A percentile compares a stretch with the other conserved stretches of the same genome.
These are phyloP conservation scores for Pelobates cultripes DNA, from an alignment of 2,797 vertebrate species.

Conservation along the genomic window DNA sequence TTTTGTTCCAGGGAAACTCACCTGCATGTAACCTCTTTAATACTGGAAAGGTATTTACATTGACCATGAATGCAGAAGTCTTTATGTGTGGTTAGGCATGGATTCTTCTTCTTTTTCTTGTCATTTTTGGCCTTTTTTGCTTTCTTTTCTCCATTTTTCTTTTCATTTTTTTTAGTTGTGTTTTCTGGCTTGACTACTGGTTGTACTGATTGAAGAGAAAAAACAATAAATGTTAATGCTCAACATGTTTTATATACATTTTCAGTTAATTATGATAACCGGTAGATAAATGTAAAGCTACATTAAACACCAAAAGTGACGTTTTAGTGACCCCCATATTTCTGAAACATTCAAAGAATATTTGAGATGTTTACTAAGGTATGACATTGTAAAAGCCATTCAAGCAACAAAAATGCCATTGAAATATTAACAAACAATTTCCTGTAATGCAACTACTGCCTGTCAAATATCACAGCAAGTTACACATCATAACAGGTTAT, in stretches of 20 bases:
- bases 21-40: conserved; percentile 70
- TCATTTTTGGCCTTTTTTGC: conserved; percentile 32
- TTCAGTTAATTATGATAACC: too few species aligned
- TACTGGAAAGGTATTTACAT: conserved; percentile 68
- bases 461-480: not conserved
- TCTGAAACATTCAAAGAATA: too few species aligned
- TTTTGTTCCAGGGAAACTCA: conserved; percentile 62
- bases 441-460: not conserved
- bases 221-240: too few species aligned
- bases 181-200: conserved; percentile 44
- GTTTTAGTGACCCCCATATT: too few species aligned
- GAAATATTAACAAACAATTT: not conserved
- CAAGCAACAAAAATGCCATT: not conserved
- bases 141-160: conserved; percentile 3
- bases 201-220: conserved; percentile 26
- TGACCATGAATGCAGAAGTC: conserved; percentile 79
- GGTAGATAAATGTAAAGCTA: too few species aligned
- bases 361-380: not conserved
- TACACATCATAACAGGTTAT: not conserved
- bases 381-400: not conserved
- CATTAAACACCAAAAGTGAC: too few species aligned
- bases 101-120: conserved; percentile 69
- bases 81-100: conserved; percentile 71
- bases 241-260: too few species aligned
- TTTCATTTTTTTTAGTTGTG: not conserved